phyloP scores from a whole-genome alignment of 2,113 vertebrate genomes.

The Nannobrachium achirus region DNA sequence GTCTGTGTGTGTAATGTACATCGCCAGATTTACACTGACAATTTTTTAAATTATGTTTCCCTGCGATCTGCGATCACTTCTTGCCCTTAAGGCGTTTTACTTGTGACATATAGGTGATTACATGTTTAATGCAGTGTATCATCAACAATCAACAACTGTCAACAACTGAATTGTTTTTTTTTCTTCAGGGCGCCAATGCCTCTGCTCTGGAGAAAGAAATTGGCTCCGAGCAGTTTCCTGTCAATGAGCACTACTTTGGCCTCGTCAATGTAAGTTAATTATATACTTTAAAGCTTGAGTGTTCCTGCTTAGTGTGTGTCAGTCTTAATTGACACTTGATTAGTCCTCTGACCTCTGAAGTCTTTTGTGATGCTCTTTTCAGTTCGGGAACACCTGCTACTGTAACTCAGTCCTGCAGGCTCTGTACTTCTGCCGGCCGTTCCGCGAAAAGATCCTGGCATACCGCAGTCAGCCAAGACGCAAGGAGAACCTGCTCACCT shows the following conservation, averaged over 20 bases:
- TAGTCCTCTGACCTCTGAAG: neutral
- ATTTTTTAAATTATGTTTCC: too few species aligned
- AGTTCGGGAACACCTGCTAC: conserved; percentile 99
- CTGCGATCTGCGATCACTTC: too few species aligned
- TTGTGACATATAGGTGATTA: too few species aligned
- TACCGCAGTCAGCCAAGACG: conserved; percentile 97
- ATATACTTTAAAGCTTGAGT: neutral
- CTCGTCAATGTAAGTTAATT: conserved; percentile 93
- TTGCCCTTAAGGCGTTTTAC: too few species aligned
- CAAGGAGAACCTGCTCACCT: conserved; percentile 96
- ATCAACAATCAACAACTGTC: too few species aligned
- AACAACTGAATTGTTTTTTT: neutral
- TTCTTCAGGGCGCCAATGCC: conserved; percentile 96
- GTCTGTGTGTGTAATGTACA: too few species aligned
- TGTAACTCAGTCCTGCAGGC: conserved; percentile 98
- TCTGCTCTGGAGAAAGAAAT: conserved; percentile 99
- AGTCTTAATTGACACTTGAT: neutral
- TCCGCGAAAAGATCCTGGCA: conserved; percentile 96
- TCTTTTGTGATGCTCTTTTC: conserved; percentile 48
- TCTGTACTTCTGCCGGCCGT: conserved; percentile 97
- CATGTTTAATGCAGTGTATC: too few species aligned
- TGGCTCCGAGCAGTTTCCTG: conserved; percentile 99
- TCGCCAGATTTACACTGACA: too few species aligned
- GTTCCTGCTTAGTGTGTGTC: neutral
- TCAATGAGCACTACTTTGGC: conserved; percentile 99